Evolutionary conservation across 1,140 invertebrate genomes (phyloP), one percentile per base, ranked within the genome.

Genomic region (Aphelinus certus): DNA sequence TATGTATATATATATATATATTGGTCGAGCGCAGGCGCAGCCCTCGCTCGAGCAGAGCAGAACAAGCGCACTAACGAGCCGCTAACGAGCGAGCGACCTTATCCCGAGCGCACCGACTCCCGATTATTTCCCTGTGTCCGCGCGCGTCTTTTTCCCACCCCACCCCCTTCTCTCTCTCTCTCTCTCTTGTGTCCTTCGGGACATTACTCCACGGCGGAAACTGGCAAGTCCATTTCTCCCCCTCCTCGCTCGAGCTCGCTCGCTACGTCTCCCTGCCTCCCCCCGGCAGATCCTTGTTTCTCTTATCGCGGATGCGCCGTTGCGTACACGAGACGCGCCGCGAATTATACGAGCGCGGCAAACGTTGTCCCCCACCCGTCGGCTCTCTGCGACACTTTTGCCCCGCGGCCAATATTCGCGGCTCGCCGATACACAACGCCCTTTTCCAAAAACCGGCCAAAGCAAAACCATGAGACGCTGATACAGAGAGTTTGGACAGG

Each of bases 81-180:
- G 73, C 73, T 75, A 75, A 75, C 73, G 73, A 75, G 64, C 72
- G 65, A 60, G 73, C 66, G 66, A 69, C 65, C 73, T 75, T 75
- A 69, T 68, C 65, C 58, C 66, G 26, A 26, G 26, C 26, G 26
- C 26, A 26, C 26, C 26, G 26, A 26, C 26, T 26, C 42, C 57
- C 56, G 72, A 74, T 68, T 74, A 73, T 49, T 42, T 65, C 46
- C 26, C 53, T 55, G 55, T 26, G 47, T 46, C 43, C 61, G 61
- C 61, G 10, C 61, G 3, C 45, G 6, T 46, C 42, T 26, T 26
- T 26, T 0, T 26, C 26, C 26, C 26, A 26, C 26, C 26, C 26
- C 26, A 26, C 26, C 26, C 26, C 26, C 26, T 26, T 26, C 26
- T 26, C 26, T 26, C 26, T 26, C 26, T 26, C 26, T 26, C 26